A percentile compares a stretch with the other conserved stretches of the same genome.
Conservation (phyloP, 2,113 vertebrate species). For the Isichthys henryi region DNA sequence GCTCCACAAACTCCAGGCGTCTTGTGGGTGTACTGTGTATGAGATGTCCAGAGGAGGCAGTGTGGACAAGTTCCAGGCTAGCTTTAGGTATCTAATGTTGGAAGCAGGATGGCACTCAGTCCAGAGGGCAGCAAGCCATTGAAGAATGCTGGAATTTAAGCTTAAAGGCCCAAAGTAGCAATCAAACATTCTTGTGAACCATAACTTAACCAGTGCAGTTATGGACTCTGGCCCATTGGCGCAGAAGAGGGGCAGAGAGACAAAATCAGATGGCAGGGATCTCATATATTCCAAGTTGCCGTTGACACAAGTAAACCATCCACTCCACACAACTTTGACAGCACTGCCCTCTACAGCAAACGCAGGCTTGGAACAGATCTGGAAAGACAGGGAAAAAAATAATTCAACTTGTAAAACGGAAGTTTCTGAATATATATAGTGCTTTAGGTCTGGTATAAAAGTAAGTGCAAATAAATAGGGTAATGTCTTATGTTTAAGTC, state of each 20-base stretch:
- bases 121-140: conserved; percentile 85
- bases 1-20: conserved; percentile 81
- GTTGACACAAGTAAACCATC: conserved; percentile 74
- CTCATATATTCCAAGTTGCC: conserved; percentile 63
- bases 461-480: not conserved
- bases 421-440: not conserved
- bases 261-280: conserved; percentile 65
- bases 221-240: conserved; percentile 64
- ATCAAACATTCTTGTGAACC: conserved; percentile 86
- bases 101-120: conserved; percentile 62
- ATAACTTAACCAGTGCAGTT: conserved; percentile 64
- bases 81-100: conserved; percentile 54
- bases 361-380: conserved; percentile 62
- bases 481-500: not conserved
- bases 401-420: not conserved
- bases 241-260: conserved; percentile 79
- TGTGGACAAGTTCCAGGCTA: conserved; percentile 70
- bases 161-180: conserved; percentile 72
- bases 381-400: not conserved
- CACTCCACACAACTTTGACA: conserved; percentile 69
- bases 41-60: conserved; percentile 68
- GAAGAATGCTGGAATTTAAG: conserved; percentile 70
- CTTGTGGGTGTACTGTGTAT: conserved; percentile 68
- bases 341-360: conserved; percentile 45
- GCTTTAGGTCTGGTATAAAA: not conserved